Evolutionary conservation across 2,888 invertebrate genomes (phyloP), one percentile per base, ranked within the genome.

Genomic region (Pseudococcus viburni): DNA sequence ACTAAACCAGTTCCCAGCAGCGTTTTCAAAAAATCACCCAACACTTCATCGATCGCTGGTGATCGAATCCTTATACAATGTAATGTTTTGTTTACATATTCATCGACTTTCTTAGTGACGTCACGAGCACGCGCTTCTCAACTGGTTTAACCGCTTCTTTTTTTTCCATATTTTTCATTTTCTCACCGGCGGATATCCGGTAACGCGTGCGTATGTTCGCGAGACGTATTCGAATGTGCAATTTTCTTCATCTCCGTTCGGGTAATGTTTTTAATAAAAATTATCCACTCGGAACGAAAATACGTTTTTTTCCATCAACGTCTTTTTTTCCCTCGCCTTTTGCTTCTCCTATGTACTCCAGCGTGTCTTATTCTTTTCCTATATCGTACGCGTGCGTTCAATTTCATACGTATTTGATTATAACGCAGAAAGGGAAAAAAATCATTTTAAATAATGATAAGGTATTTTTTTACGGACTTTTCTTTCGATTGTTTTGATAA

Each of bases 51-150:
- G 55, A 55, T 55, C 55, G 15, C n/a, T 8, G n/a, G n/a, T n/a
- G 55, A 55, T 55, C n/a, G 55, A 55, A 55, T 55, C 26, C 55
- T 12, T n/a, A n/a, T n/a, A 15, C 55, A 55, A 9, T 7, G 68
- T 68, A 26, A 68, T 68, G 68, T 68, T 68, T 77, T 77, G 77
- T 77, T 77, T 77, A 77, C 77, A 77, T 77, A 77, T 77, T 55
- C 17, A 6, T 55, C 55, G 55, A 77, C 77, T 77, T 73, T 33
- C 26, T 77, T 77, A 9, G n/a, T 77, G 77, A 77, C 77, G 77
- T 77, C 77, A 42, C 77, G 11, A 77, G 77, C 77, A 77, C 77
- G 77, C 77, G 77, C 77, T 42, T 42, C 77, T 17, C 42, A 77
- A 77, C 77, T 42, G 42, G 77, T 42, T 77, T 42, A 42, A 77